Percentiles rank a stretch among this genome's conserved stretches.
These are phyloP conservation scores for Zosterops pallidus DNA, from an alignment of 2,113 vertebrate genomes.

Conservation along the genomic window DNA sequence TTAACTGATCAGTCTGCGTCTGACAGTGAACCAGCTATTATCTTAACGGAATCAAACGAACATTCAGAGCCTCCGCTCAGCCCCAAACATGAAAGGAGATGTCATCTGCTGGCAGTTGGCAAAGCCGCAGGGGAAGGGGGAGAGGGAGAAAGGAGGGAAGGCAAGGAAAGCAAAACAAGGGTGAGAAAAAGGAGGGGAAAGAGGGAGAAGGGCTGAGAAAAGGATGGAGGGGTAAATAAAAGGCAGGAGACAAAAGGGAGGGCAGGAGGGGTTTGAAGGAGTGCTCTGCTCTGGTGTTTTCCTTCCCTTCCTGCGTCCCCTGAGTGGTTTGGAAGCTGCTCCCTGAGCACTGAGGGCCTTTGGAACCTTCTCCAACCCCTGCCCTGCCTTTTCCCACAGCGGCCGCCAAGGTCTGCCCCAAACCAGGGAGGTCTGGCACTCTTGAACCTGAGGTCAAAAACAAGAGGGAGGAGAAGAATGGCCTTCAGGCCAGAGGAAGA, in stretches of 20 bases:
- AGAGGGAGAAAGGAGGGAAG: constrained; percentile 67
- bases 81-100: constrained; percentile 99
- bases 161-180: constrained; percentile 44
- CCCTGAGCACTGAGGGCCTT: background rate
- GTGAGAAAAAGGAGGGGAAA: constrained; percentile 21
- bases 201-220: background rate
- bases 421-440: constrained; percentile 67
- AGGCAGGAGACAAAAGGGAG: background rate
- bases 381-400: constrained; percentile 59
- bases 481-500: constrained; percentile 68
- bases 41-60: constrained; percentile 99
- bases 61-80: constrained; percentile 96
- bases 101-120: constrained; percentile 98
- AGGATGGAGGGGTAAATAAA: background rate
- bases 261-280: background rate
- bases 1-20: constrained; percentile 99
- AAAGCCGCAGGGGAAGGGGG: constrained; percentile 83
- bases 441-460: constrained; percentile 73
- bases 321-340: background rate
- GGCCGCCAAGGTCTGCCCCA: constrained; percentile 11
- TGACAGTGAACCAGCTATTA: constrained; percentile 99
- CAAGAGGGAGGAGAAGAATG: constrained; percentile 64
- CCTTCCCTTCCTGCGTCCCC: background rate
- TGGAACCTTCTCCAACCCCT: background rate
- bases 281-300: background rate